phyloP scores from a whole-genome alignment of 1,140 invertebrate genomes.

The Armadillidium nasatum region DNA sequence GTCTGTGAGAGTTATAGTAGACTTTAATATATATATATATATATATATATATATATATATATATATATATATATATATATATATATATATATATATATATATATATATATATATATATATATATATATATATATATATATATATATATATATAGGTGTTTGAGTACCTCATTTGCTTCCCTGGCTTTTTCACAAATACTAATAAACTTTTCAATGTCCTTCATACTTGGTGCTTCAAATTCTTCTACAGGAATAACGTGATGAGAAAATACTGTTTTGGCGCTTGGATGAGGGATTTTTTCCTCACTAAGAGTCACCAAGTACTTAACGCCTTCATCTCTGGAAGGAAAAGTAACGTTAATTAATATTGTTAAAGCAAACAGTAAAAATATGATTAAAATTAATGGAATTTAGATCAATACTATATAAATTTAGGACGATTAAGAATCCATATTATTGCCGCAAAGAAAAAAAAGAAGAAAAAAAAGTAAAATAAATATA shows the following conservation, averaged over 20 bases:
- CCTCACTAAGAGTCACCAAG: conserved; percentile 28
- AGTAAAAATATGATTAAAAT: too few species aligned
- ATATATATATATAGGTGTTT: neutral
- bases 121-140: neutral
- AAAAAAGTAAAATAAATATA: too few species aligned
- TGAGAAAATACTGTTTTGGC: conserved; percentile 11
- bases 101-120: conserved; percentile 6
- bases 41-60: neutral
- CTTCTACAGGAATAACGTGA: conserved; percentile 56
- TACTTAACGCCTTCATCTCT: conserved; percentile 28
- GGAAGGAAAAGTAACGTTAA: too few species aligned
- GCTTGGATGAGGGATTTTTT: conserved; percentile 4
- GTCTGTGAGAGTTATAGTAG: too few species aligned
- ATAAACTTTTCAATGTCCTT: conserved; percentile 64
- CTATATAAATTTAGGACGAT: too few species aligned
- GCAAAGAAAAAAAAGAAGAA: too few species aligned
- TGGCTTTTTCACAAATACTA: conserved; percentile 54
- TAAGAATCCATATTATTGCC: too few species aligned
- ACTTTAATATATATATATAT: neutral
- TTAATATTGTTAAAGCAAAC: too few species aligned
- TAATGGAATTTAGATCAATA: too few species aligned
- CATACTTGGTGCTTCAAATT: conserved; percentile 62
- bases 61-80: neutral
- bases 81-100: neutral
- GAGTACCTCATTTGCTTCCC: conserved; percentile 45